phyloP scores from a whole-genome alignment of 2,113 vertebrate species.

The Chroicocephalus ridibundus region DNA sequence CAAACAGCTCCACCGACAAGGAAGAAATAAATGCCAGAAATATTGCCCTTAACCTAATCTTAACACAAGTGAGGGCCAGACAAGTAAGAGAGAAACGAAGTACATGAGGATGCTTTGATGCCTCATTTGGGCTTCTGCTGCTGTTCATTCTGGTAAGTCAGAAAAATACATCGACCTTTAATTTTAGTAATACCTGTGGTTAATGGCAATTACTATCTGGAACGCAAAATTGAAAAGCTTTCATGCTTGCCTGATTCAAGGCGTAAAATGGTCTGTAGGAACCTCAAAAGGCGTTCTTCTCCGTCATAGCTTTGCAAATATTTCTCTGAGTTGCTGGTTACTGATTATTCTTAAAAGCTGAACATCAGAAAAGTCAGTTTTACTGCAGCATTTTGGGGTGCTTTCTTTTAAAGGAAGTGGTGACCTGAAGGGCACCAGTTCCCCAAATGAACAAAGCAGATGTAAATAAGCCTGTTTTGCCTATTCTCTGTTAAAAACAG shows the following conservation, averaged over 20 bases:
- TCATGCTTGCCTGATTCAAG: background rate
- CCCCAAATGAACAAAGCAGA: background rate
- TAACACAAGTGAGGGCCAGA: background rate
- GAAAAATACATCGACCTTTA: background rate
- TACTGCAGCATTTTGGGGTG: background rate
- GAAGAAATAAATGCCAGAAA: background rate
- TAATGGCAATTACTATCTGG: background rate
- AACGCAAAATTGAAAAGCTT: background rate
- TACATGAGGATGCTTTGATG: background rate
- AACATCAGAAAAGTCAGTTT: background rate
- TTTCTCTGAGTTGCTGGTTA: background rate
- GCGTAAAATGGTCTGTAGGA: background rate
- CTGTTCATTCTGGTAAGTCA: background rate
- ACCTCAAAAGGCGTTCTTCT: background rate
- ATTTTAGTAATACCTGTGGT: background rate
- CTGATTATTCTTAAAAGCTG: background rate
- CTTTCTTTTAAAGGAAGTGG: background rate
- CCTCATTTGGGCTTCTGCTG: background rate
- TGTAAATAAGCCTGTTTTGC: background rate
- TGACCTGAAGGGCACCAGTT: background rate
- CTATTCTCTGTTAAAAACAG: background rate
- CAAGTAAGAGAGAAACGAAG: background rate
- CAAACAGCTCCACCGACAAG: background rate
- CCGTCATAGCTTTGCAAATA: fast-evolving
- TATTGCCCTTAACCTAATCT: background rate